Conservation (phyloP, 2,888 invertebrate species). For the Sclerodermus sp. region DNA sequence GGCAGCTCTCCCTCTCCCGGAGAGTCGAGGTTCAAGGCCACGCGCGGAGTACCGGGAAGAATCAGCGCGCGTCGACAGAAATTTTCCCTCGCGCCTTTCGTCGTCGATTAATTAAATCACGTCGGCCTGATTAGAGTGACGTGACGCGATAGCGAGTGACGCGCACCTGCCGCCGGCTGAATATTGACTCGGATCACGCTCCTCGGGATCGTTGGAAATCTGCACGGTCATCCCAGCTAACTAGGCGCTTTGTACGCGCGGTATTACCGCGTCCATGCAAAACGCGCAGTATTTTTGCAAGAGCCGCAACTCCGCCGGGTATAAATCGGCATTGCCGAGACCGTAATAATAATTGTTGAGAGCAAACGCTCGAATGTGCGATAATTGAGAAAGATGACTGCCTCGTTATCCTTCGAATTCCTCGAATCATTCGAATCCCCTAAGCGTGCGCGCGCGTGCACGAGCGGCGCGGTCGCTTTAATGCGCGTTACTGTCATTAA, state of each 20-base stretch:
- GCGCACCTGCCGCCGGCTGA: slow-evolving; percentile 15
- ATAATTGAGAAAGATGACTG: slow-evolving; percentile 1
- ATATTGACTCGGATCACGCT: slow-evolving; percentile 17
- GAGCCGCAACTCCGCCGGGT: slow-evolving; percentile 8
- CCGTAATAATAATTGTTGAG: too few relatives aligned
- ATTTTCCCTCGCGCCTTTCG: too few relatives aligned
- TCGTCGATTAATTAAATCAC: slow-evolving; percentile 15
- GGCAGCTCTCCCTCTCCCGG: too few relatives aligned
- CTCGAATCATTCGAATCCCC: background rate
- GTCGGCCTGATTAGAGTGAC: slow-evolving; percentile 12
- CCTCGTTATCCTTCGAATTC: slow-evolving; percentile 9
- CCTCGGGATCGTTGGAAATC: slow-evolving; percentile 7
- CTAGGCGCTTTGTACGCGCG: slow-evolving; percentile 14
- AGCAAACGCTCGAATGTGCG: too few relatives aligned
- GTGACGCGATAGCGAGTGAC: slow-evolving; percentile 5
- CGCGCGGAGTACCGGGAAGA: too few relatives aligned
- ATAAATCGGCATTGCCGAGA: too few relatives aligned
- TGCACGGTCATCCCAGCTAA: slow-evolving; percentile 19
- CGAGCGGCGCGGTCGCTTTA: too few relatives aligned
- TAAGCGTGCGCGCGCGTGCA: too few relatives aligned
- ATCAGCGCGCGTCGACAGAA: too few relatives aligned
- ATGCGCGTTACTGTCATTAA: too few relatives aligned
- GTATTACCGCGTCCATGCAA: background rate
- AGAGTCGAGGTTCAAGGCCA: too few relatives aligned
- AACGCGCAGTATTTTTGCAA: slow-evolving; percentile 13